phyloP scores from a whole-genome alignment of 2,797 vertebrate genomes.

The Petrocephalus schoutedeni region DNA sequence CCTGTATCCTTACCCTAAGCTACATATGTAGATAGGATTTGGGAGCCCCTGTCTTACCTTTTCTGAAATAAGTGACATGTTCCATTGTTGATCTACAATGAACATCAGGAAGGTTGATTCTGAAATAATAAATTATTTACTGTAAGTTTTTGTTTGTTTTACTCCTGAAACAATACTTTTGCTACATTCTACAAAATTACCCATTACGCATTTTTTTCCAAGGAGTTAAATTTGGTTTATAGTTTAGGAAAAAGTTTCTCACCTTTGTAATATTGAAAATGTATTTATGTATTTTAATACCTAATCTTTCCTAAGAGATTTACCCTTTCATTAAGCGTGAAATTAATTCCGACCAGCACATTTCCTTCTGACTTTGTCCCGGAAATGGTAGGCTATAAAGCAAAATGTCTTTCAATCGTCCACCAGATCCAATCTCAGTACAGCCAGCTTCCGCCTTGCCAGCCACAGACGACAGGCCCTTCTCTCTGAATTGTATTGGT shows the following conservation, averaged over 20 bases:
- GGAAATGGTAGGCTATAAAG: not conserved
- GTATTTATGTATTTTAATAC: not conserved
- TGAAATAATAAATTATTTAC: not conserved
- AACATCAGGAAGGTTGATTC: too few species aligned
- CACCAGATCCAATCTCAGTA: slow-evolving; percentile 13
- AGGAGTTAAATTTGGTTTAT: not conserved
- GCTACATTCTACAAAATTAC: not conserved
- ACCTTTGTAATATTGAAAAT: not conserved
- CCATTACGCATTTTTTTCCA: not conserved
- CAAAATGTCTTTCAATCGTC: not conserved
- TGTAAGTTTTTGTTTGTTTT: not conserved
- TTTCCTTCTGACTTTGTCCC: not conserved
- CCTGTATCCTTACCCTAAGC: too few species aligned
- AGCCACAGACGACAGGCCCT: not conserved
- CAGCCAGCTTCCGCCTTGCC: not conserved
- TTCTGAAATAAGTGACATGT: too few species aligned
- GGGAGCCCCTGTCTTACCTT: too few species aligned
- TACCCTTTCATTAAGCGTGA: not conserved
- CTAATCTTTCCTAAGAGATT: not conserved
- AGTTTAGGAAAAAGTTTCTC: not conserved
- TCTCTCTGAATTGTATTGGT: slow-evolving; percentile 4
- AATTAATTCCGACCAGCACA: not conserved
- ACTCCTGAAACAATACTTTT: not conserved
- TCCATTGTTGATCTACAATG: too few species aligned
- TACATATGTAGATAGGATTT: too few species aligned